phyloP scores from a whole-genome alignment of 37 sponge, comb jelly and placozoan species.

The Dysidea cf. avara region DNA sequence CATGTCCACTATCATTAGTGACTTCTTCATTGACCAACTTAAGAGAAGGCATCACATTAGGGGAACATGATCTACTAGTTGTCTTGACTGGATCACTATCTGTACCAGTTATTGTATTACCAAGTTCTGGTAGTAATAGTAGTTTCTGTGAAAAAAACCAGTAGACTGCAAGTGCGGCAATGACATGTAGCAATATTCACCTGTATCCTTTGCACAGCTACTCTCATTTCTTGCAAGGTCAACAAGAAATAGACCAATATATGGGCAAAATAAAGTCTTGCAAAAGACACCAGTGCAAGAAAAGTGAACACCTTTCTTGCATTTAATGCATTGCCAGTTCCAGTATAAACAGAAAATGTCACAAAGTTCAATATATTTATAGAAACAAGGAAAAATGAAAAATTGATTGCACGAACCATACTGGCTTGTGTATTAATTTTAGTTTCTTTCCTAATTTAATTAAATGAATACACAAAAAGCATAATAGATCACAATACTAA shows the following conservation, averaged over 20 bases:
- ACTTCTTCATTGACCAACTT: too few relatives aligned
- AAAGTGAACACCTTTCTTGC: constrained; percentile 29
- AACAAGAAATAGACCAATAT: constrained; percentile 6
- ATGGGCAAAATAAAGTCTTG: background rate
- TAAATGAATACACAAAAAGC: too few relatives aligned
- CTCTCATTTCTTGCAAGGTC: constrained; percentile 20
- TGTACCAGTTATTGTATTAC: too few relatives aligned
- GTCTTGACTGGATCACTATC: too few relatives aligned
- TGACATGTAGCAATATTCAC: too few relatives aligned
- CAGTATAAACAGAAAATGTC: constrained; percentile 39
- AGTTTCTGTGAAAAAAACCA: too few relatives aligned
- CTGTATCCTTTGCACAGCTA: constrained; percentile 39
- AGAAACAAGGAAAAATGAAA: constrained; percentile 30
- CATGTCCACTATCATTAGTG: too few relatives aligned
- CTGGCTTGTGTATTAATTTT: constrained; percentile 8
- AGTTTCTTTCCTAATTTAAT: constrained; percentile 61
- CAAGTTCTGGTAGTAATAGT: too few relatives aligned
- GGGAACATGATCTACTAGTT: too few relatives aligned
- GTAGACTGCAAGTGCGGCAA: too few relatives aligned
- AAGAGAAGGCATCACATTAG: too few relatives aligned
- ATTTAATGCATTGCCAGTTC: constrained; percentile 16
- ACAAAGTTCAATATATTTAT: constrained; percentile 40
- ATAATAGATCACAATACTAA: too few relatives aligned
- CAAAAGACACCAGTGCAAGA: constrained; percentile 13
- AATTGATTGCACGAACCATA: constrained; percentile 35